Evolutionary conservation across 2,113 vertebrate species (phyloP).

Genomic region (Eonycteris spelaea): DNA sequence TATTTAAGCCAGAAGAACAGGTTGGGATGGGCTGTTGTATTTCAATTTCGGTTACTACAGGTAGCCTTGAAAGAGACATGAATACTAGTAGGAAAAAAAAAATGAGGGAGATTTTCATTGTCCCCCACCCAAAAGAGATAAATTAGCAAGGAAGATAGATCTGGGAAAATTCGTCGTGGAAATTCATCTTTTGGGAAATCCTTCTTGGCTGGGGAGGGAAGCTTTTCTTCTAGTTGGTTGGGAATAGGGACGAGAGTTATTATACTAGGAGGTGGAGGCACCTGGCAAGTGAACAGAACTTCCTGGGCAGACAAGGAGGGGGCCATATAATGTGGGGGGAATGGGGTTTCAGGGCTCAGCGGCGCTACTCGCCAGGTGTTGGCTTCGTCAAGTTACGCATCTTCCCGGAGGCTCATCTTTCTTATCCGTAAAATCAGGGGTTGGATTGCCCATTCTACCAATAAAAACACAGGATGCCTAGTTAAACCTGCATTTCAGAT

Average conservation of each 20-base stretch:
- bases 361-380: not conserved
- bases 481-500: not conserved
- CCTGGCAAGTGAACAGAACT: not conserved
- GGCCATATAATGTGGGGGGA: not conserved
- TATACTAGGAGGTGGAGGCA: not conserved
- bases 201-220: not conserved
- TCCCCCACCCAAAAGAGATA: not conserved
- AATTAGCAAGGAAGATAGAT: not conserved
- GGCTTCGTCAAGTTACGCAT: not conserved
- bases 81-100: not conserved
- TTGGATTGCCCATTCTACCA: not conserved
- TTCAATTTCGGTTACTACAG: slow-evolving; percentile 29
- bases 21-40: not conserved
- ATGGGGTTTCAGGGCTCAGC: rapidly evolving
- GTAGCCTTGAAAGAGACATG: not conserved
- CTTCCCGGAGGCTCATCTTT: not conserved
- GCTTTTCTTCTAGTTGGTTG: not conserved
- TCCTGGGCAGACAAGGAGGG: not conserved
- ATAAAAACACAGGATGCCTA: not conserved
- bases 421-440: not conserved
- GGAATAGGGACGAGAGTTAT: not conserved
- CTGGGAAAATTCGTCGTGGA: not conserved
- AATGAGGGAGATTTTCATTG: not conserved
- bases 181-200: not conserved
- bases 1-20: slow-evolving; percentile 7